Base-by-base conservation (phyloP, 2,888 invertebrate species). In the Hirtodrosophila cameraria region DNA sequence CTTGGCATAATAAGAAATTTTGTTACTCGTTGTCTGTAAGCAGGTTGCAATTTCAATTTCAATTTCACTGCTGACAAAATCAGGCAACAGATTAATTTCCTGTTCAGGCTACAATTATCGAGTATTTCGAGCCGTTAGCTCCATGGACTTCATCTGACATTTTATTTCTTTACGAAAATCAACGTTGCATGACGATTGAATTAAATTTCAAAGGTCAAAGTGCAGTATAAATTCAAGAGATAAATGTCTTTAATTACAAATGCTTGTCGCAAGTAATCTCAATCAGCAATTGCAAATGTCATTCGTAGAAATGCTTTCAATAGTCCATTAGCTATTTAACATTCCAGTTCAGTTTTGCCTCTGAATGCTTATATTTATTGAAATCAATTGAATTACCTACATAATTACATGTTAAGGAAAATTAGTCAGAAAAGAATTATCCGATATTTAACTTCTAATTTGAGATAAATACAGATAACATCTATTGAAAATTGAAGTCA, bases 1-100 rank as follows among this genome's bases (percentile, higher is more conserved):
- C 49, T 15, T 9, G 18, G 20, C 52, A 41, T 80, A 84, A 76
- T 84, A 76, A 76, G 45, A 76, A 72, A 60, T 63, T 58, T 62
- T 28, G 30, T 38, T 0, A 23, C 28, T 11, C 13, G 20, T 35
- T 20, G 30, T 25, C 38, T 43, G 43, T 41, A 27, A 48, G 48
- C 36, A 12, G 36, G 18, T 20, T 45, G 55, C 73, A 41, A 36
- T 61, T 67, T 50, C 41, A 39, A 45, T 59, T 65, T 20, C 13
- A 46, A 9, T 31, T 16, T 8, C 20, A 38, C 16, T 42, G 42
- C 27, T 7, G n/a, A n/a, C 7, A 25, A 35, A 59, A 59, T 50
- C 16, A 30, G 30, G 38, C 54, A 16, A 20, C 30, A 8, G 12
- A 30, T 52, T 39, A 33, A 30, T 25, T 27, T 12, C 23, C 9